A percentile compares a stretch with the other conserved stretches of the same genome.
phyloP scores from a whole-genome alignment of 2,113 vertebrate species.

The Tetrax tetrax region DNA sequence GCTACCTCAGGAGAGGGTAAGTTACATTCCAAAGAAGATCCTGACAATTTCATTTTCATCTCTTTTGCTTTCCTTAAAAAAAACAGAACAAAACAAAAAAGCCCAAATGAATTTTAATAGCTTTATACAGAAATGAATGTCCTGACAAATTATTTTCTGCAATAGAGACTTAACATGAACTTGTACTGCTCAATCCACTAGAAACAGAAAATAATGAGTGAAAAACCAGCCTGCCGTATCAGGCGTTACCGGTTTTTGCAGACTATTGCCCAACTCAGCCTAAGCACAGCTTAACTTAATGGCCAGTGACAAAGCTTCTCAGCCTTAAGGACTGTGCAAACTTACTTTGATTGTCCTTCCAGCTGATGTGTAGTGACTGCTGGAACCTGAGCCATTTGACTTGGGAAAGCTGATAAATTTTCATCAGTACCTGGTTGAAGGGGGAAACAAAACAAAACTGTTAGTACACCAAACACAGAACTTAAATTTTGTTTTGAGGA shows the following conservation, averaged over 20 bases:
- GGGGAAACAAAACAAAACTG: not conserved
- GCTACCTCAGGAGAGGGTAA: not conserved
- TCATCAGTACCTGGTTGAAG: conserved; percentile 54
- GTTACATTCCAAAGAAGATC: conserved; percentile 4
- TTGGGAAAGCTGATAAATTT: conserved; percentile 66
- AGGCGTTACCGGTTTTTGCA: not conserved
- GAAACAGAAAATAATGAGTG: not conserved
- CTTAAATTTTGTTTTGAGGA: not conserved
- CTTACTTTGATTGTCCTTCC: conserved; percentile 87
- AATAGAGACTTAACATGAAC: not conserved
- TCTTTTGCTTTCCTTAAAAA: conserved; percentile 71
- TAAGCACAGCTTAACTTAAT: not conserved
- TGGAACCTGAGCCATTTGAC: conserved; percentile 88
- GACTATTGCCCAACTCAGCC: not conserved
- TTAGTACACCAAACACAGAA: not conserved
- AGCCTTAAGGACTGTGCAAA: not conserved
- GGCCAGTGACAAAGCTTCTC: not conserved
- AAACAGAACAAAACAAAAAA: not conserved
- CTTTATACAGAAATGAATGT: not conserved
- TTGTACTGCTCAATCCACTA: not conserved
- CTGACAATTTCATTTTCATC: conserved; percentile 32
- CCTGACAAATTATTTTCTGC: not conserved
- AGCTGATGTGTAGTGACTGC: conserved; percentile 85
- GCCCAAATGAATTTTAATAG: not conserved
- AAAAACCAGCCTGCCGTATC: not conserved